A percentile compares a stretch with the other conserved stretches of the same genome.
Evolutionary conservation across 1,140 invertebrate species (phyloP).

Genomic region (Scaptomyza graminum): DNA sequence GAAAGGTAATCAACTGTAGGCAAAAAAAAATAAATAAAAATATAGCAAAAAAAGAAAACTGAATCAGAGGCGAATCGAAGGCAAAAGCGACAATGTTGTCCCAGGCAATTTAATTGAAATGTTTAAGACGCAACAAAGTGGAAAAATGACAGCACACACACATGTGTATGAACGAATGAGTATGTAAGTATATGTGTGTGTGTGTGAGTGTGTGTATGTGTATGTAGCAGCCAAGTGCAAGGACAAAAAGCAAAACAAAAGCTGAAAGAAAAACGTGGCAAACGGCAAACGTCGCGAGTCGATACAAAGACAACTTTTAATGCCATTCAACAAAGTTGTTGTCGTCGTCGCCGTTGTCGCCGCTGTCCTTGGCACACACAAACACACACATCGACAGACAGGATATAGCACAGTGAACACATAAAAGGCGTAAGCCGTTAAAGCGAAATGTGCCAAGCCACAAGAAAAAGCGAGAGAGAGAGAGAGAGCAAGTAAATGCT

Average conservation of each 20-base stretch:
- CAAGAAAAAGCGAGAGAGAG: slow-evolving; percentile 9
- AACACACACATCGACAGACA: not conserved
- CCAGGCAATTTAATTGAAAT: slow-evolving; percentile 75
- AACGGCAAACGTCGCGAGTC: slow-evolving; percentile 37
- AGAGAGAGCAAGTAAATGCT: not conserved
- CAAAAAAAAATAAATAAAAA: slow-evolving; percentile 23
- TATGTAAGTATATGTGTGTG: no score
- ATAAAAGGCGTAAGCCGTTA: slow-evolving; percentile 68
- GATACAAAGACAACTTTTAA: slow-evolving; percentile 71
- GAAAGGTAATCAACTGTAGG: slow-evolving; percentile 57
- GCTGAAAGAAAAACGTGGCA: slow-evolving; percentile 32
- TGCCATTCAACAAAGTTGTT: slow-evolving; percentile 70
- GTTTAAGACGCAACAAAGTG: slow-evolving; percentile 64
- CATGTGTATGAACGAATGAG: not conserved
- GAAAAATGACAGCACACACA: slow-evolving; percentile 55
- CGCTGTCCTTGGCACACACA: slow-evolving; percentile 41
- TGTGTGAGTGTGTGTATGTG: no score
- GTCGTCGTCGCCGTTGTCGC: slow-evolving; percentile 34
- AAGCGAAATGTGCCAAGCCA: slow-evolving; percentile 45
- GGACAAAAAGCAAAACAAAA: slow-evolving; percentile 26
- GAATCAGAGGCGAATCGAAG: not conserved
- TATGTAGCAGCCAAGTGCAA: slow-evolving; percentile 40
- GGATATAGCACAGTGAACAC: slow-evolving; percentile 33
- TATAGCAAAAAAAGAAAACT: not conserved
- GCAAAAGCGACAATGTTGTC: no score